Evolutionary conservation across 1,140 invertebrate genomes (phyloP), one percentile per base, ranked within the genome.

Genomic region (Atopsyche davidsoni): DNA sequence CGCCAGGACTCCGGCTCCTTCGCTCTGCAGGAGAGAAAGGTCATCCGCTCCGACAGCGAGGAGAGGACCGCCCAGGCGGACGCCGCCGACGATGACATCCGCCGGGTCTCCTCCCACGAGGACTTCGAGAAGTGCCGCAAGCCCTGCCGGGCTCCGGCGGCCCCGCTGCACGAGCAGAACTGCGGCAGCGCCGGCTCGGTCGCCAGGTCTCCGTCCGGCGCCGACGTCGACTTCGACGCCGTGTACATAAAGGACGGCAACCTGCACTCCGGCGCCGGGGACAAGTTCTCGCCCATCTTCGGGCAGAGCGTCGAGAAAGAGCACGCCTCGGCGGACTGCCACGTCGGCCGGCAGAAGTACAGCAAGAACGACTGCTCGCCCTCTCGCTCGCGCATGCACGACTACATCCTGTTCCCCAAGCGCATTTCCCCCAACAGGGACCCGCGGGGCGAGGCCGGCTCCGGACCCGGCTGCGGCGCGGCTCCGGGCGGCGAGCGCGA

Each of bases 31-130:
- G 86, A 89, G 62, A 75, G 84, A 44, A 89, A 88, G 65, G 76
- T 88, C 35, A 81, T 86, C 59, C 79, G 84, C 69, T 86, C 78
- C 42, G 86, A 81, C 66, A 86, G 84, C 54, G 85, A 86, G 62
- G 85, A 57, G 42, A 34, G 55, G 9, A 50, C 55, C 1, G 38
- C 32, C 31, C 46, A 52, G n/a, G 61, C 60, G 18, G 60, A 62
- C 9, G 65, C 72, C 16, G 60, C 64, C 9, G 62, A 66, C 17
- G 70, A 73, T 32, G 71, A 70, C 24, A 82, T 82, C 21, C 66
- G 80, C 24, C 65, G 79, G 46, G 79, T 82, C 4, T 81, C 77
- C 32, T 81, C 79, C 48, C 79, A 80, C 64, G 80, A 82, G 59
- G 79, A 82, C 64, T 80, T 83, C 58, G 54, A 56, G 11, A 56